phyloP scores from a whole-genome alignment of 2,797 vertebrate genomes.

The Sphenopsis melanotis region DNA sequence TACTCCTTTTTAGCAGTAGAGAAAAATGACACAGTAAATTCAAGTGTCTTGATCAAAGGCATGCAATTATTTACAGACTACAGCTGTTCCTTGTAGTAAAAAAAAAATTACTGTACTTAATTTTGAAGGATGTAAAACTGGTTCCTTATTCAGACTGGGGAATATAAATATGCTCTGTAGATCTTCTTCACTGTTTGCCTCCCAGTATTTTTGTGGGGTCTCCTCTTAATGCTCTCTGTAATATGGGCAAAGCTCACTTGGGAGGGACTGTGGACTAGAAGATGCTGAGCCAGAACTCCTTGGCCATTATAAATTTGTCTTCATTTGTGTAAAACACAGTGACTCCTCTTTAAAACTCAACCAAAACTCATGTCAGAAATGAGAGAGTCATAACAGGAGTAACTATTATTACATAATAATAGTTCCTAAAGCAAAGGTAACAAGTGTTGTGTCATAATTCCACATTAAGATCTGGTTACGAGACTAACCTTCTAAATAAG shows the following conservation, averaged over 20 bases:
- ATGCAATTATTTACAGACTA: slow-evolving; percentile 16
- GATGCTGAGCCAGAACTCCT: not conserved
- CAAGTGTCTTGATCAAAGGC: slow-evolving; percentile 17
- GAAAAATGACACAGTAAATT: not conserved
- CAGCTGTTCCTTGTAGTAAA: not conserved
- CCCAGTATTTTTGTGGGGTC: not conserved
- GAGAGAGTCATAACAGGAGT: not conserved
- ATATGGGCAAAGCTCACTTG: not conserved
- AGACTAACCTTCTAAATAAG: not conserved
- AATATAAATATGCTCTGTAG: not conserved
- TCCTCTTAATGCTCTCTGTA: not conserved
- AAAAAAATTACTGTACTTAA: not conserved
- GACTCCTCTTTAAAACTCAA: not conserved
- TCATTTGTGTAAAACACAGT: not conserved
- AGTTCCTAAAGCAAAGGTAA: not conserved
- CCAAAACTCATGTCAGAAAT: not conserved
- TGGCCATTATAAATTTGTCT: not conserved
- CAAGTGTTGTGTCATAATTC: not conserved
- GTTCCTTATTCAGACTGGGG: not conserved
- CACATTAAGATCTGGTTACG: not conserved
- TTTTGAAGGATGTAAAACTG: not conserved
- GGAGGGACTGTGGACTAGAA: not conserved
- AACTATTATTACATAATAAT: not conserved
- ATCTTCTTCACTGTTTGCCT: not conserved
- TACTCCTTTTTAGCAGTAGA: not conserved